These are phyloP conservation scores for Sinella curviseta DNA, from an alignment of 1,140 invertebrate genomes.

Conservation along the genomic window DNA sequence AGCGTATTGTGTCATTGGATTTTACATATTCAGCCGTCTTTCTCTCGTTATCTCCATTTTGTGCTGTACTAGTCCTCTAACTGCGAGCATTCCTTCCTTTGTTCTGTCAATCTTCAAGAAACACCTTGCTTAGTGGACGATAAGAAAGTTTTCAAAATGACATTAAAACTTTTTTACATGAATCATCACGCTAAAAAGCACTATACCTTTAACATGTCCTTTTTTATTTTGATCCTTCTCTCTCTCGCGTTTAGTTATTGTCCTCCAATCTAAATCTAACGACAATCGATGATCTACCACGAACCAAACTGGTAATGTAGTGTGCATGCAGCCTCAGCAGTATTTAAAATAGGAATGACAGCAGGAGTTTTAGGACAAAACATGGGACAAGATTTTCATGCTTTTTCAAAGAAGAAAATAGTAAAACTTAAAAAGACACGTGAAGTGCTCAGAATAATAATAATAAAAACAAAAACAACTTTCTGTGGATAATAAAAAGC, in stretches of 20 bases:
- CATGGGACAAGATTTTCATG: not conserved
- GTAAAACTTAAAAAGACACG: too few relatives aligned
- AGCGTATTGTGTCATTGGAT: not conserved
- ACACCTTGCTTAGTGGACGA: not conserved
- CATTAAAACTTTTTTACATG: not conserved
- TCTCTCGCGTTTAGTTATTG: too few relatives aligned
- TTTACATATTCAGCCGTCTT: not conserved
- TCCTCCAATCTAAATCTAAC: not conserved
- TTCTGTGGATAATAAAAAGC: not conserved
- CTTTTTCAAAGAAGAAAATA: not conserved
- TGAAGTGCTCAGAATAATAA: not conserved
- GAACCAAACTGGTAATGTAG: not conserved
- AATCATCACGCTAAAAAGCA: not conserved
- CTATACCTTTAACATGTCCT: too few relatives aligned
- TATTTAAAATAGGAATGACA: constrained; percentile 5
- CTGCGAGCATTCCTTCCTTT: too few relatives aligned
- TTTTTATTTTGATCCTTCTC: not conserved
- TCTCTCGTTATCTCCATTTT: not conserved
- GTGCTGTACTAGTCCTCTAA: not conserved
- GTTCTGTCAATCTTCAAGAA: constrained; percentile 23
- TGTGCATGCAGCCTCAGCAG: not conserved
- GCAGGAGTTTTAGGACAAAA: not conserved
- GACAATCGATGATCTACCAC: not conserved
- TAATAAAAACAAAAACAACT: not conserved
- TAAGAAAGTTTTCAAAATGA: not conserved